Evolutionary conservation across 1,140 invertebrate species (phyloP).

Genomic region (Zaprionus davidi): DNA sequence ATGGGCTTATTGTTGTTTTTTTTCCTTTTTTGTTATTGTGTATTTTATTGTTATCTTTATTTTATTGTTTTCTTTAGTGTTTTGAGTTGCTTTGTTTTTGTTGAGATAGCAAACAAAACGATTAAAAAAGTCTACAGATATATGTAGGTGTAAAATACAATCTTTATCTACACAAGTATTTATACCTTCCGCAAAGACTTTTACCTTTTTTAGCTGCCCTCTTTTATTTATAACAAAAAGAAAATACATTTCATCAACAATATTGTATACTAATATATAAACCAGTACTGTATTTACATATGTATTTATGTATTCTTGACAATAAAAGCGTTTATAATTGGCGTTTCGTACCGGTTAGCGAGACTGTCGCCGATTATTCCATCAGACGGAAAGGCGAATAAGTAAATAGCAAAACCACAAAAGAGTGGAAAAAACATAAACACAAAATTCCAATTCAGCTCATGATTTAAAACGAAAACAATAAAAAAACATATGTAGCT

Average conservation of each 20-base stretch:
- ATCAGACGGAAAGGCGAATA: constrained; percentile 16
- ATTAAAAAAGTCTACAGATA: background rate
- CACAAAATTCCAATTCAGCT: constrained; percentile 29
- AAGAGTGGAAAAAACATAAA: constrained; percentile 31
- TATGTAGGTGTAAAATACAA: background rate
- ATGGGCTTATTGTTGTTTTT: constrained; percentile 24
- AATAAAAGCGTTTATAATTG: constrained; percentile 15
- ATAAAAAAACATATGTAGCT: background rate
- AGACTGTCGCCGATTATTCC: constrained; percentile 36
- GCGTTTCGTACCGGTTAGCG: constrained; percentile 19
- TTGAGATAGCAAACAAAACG: background rate
- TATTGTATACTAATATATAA: too few relatives aligned
- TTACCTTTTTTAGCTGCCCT: background rate
- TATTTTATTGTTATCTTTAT: constrained; percentile 15
- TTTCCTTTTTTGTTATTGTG: background rate
- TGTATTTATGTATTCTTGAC: background rate
- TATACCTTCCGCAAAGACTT: background rate
- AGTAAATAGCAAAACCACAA: constrained; percentile 16
- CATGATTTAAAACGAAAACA: constrained; percentile 22
- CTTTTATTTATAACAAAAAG: background rate
- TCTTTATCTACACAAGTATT: constrained; percentile 1
- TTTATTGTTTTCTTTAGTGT: background rate
- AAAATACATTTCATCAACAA: too few relatives aligned
- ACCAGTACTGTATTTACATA: too few relatives aligned
- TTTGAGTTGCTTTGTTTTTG: background rate